Percentiles rank a stretch among this genome's conserved stretches.
Evolutionary conservation across 2,797 vertebrate species (phyloP).

Genomic region (Cyclopterus lumpus): DNA sequence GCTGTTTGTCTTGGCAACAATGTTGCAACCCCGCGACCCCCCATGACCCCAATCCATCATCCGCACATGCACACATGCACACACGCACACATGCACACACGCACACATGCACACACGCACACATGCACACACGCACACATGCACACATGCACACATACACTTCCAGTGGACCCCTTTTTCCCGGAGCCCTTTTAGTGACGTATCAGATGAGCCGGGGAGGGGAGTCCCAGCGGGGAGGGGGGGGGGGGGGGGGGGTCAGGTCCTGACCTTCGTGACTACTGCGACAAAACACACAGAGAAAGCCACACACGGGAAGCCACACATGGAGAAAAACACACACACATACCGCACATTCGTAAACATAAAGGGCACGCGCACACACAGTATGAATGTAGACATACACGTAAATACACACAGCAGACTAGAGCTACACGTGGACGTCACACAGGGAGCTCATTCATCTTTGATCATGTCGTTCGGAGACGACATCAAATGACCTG

Average conservation of each 20-base stretch:
- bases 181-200: constrained; percentile 37
- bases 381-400: background rate
- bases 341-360: background rate
- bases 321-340: background rate
- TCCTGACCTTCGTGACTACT: constrained; percentile 37
- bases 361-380: background rate
- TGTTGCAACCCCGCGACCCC: constrained; percentile 77
- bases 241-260: constrained; percentile 15
- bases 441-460: constrained; percentile 32
- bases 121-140: background rate
- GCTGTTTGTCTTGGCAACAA: constrained; percentile 83
- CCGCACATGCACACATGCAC: constrained; percentile 30
- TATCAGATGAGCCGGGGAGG: constrained; percentile 17
- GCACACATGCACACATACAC: background rate
- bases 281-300: constrained; percentile 17
- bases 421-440: background rate
- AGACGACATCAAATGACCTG: constrained; percentile 56
- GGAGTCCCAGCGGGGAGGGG: constrained; percentile 28
- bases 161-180: constrained; percentile 11
- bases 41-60: constrained; percentile 83
- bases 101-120: background rate
- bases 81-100: constrained; percentile 13
- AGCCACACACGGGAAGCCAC: background rate
- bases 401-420: background rate
- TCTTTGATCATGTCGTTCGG: constrained; percentile 60